These are phyloP conservation scores for Eupsilia transversa DNA, from an alignment of 2,888 invertebrate species.

Conservation along the genomic window DNA sequence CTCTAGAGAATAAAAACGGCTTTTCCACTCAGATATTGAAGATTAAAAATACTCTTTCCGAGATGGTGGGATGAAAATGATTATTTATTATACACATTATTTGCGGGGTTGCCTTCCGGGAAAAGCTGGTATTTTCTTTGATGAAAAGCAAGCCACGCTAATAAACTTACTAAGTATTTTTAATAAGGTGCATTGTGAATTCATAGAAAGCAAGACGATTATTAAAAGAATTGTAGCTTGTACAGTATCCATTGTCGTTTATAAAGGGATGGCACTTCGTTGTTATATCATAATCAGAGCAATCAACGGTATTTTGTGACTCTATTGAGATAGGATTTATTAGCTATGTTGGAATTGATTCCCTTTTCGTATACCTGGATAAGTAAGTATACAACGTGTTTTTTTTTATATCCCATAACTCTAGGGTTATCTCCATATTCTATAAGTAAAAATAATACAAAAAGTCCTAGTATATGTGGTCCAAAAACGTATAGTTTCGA, in stretches of 20 bases:
- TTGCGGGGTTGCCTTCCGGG: background rate
- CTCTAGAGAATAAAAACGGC: too few relatives aligned
- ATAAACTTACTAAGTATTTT: conserved; percentile 1
- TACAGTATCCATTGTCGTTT: background rate
- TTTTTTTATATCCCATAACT: too few relatives aligned
- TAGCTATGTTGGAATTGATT: background rate
- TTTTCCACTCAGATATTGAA: too few relatives aligned
- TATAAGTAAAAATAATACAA: too few relatives aligned
- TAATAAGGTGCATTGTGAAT: background rate
- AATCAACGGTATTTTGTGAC: background rate
- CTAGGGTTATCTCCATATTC: too few relatives aligned
- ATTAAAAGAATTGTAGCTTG: background rate
- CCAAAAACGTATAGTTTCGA: too few relatives aligned
- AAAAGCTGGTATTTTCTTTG: conserved; percentile 5
- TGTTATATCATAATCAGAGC: background rate
- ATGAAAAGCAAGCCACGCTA: conserved; percentile 6
- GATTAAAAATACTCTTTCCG: too few relatives aligned
- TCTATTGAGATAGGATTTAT: background rate
- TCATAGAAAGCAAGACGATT: background rate
- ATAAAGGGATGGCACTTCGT: too few relatives aligned
- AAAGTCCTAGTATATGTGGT: too few relatives aligned
- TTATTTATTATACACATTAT: background rate
- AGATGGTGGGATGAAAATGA: too few relatives aligned
- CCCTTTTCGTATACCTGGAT: background rate
- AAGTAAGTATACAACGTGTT: too few relatives aligned